Evolutionary conservation across 2,888 invertebrate genomes (phyloP), one percentile per base, ranked within the genome.

Genomic region (Agriotes lineatus): DNA sequence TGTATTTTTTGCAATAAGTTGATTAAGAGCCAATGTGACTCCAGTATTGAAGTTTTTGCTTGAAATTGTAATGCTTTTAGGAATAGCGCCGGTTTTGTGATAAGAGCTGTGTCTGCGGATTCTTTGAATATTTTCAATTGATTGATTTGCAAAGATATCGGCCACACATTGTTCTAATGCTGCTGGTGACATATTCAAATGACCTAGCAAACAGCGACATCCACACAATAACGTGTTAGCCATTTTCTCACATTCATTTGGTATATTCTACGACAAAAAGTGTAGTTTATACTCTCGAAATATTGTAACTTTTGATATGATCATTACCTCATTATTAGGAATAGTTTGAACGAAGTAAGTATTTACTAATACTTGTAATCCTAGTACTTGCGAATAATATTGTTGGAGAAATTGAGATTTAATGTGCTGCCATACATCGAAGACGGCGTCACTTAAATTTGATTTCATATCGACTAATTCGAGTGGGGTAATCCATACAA

Each of bases 361-460:
- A 84, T 94, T 95, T 4, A 94, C 93, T 16, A 95, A 86, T 22
- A 95, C 92, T 77, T 93, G 93, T 33, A 93, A 84, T 0, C 93
- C 94, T 14, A 94, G 85, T 0, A 94, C 90, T 70, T 93, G 86
- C 0, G 94, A 93, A 77, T 94, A 93, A 80, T 93, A 91, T 83
- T 95, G 95, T 79, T 94, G 93, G 62, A 93, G 85, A 72, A 93
- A 85, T 82, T 94, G 93, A 20, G 90, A 88, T 78, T 87, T 87
- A 79, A 92, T 91, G 82, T 93, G 91, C 1, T 88, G 86, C 44
- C 87, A 86, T 0, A 91, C 86, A 67, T 89, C 87, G 44, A 16
- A 18, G 10, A 64, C 18, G 12, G 60, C 20, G 14, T 58, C 39
- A 19, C 30, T 39, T 44, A 72, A 66, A 16, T 48, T 65, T n/a